Percentiles rank a stretch among this genome's conserved stretches.
Conservation (phyloP, 92 coral and sea anemone species). For the Zoanthus sociatus region DNA sequence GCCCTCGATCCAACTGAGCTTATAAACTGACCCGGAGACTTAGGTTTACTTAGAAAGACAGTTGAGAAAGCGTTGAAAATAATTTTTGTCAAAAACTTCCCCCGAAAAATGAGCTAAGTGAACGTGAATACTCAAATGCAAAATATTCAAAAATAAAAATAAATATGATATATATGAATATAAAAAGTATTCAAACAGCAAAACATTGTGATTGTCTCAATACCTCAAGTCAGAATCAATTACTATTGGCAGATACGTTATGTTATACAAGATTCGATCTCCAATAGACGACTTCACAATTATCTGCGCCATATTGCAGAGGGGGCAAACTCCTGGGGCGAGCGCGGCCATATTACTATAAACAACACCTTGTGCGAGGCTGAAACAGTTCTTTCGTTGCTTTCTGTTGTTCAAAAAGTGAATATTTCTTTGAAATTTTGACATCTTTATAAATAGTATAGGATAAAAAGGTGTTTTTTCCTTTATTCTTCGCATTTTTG, state of each 20-base stretch:
- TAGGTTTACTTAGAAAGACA: slow-evolving; percentile 3
- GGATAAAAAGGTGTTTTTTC: too few relatives aligned
- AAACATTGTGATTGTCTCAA: not conserved
- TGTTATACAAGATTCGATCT: not conserved
- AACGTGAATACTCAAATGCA: not conserved
- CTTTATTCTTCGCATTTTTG: too few relatives aligned
- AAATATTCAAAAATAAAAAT: not conserved
- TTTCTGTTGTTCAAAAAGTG: too few relatives aligned
- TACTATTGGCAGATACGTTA: not conserved
- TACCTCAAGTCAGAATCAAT: too few relatives aligned
- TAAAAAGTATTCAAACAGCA: not conserved
- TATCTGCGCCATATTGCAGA: too few relatives aligned
- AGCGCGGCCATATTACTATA: too few relatives aligned
- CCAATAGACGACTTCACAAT: not conserved
- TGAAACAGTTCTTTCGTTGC: too few relatives aligned
- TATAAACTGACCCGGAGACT: not conserved
- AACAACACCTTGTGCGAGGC: too few relatives aligned
- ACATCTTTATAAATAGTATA: too few relatives aligned
- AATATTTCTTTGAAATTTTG: too few relatives aligned
- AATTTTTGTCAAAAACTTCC: not conserved
- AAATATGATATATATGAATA: too few relatives aligned
- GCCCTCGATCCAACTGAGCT: slow-evolving; percentile 1
- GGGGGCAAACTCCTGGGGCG: too few relatives aligned
- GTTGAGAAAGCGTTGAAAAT: not conserved
- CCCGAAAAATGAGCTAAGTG: not conserved